Conservation (phyloP, 2,888 invertebrate genomes). For the Agrochola macilenta region DNA sequence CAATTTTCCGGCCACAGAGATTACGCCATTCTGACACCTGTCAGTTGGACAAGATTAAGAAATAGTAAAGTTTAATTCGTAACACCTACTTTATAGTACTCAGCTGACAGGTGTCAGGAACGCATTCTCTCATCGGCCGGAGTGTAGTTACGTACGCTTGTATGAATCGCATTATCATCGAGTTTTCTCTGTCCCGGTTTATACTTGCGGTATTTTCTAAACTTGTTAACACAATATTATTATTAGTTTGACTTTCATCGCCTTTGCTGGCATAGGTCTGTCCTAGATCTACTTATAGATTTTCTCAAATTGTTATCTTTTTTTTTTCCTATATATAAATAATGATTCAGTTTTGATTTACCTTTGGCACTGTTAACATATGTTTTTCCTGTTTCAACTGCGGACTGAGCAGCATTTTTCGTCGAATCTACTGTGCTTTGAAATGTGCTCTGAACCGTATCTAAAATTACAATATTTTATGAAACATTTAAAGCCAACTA, state of each 20-base stretch:
- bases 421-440: slow-evolving; percentile 74
- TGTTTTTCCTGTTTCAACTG: slow-evolving; percentile 76
- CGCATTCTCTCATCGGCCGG: too few species aligned
- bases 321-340: neutral
- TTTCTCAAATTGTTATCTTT: neutral
- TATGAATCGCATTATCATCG: slow-evolving; percentile 36
- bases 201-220: slow-evolving; percentile 51
- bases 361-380: slow-evolving; percentile 73
- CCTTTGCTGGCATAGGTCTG: neutral
- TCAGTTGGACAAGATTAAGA: too few species aligned
- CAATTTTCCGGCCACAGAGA: too few species aligned
- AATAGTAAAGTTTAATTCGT: too few species aligned
- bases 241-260: slow-evolving; percentile 37
- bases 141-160: slow-evolving; percentile 25
- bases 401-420: slow-evolving; percentile 75
- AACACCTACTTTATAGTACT: too few species aligned
- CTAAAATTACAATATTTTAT: slow-evolving; percentile 67
- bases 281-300: neutral
- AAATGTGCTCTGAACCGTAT: slow-evolving; percentile 72
- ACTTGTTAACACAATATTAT: slow-evolving; percentile 34
- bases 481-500: slow-evolving; percentile 5
- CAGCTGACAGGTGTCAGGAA: too few species aligned
- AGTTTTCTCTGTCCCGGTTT: slow-evolving; percentile 38
- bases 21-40: too few species aligned
- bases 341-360: slow-evolving; percentile 48